Base-by-base conservation (phyloP, 2,113 vertebrate genomes). In the Platichthys stellatus region DNA sequence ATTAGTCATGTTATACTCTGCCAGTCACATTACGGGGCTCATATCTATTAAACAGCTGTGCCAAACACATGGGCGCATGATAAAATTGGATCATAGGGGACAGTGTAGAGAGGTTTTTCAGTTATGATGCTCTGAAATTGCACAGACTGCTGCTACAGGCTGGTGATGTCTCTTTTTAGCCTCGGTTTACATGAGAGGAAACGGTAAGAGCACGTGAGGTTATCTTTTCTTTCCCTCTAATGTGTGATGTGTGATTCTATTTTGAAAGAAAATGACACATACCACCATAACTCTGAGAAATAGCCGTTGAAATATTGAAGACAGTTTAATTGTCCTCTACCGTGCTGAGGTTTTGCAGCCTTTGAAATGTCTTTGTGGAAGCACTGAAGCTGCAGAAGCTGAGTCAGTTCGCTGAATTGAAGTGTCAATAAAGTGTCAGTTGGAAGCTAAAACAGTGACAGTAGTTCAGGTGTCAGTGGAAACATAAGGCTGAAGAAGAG, bases 31-130 rank as follows among this genome's bases (percentile, higher is more conserved):
- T 88, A 90, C 69, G 13, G 51, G 58, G 40, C 84, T 83, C 77
- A 80, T 83, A 71, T 68, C 83, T 73, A 74, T 81, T 69, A 77
- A 74, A 56, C 85, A 88, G 83, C 83, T 89, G 82, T 83, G 80
- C 78, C 80, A 84, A 78, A 85, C 80, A 84, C 79, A 79, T 67
- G 80, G 47, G 68, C 57, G 64, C 61, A 38, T 35, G 20, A 61
- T 51, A 69, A 66, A 66, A 81, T 28, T 74, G 65, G 63, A 62
- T 74, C 21, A 24, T 60, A 81, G 53, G 66, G 67, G 35, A 72
- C 26, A 38, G 40, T 12, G 57, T 45, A 54, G 61, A 57, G 76
- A 59, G 71, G 76, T 26, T 53, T 76, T 74, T 40, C 54, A 49
- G 54, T 72, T 31, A 74, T 56, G 23, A 60, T 70, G 43, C 63